A percentile compares a stretch with the other conserved stretches of the same genome.
Evolutionary conservation across 1,140 invertebrate genomes (phyloP).

Genomic region (Melipona quadrifasciata): DNA sequence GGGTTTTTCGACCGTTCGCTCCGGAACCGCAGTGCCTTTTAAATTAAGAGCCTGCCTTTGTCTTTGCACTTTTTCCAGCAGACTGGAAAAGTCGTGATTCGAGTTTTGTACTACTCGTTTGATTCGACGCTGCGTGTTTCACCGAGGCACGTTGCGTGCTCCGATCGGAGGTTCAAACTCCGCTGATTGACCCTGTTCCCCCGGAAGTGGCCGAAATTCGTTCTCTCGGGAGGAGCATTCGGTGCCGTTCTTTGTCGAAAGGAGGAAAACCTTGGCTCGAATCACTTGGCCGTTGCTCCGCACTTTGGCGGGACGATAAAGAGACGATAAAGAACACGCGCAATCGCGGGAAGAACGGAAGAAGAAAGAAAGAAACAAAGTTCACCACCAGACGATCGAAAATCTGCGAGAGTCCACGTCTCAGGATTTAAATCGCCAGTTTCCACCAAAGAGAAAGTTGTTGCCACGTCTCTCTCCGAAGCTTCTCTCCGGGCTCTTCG

Average conservation of each 20-base stretch:
- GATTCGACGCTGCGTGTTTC: neutral
- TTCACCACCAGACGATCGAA: neutral
- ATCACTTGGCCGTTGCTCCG: too few species aligned
- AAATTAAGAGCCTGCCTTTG: neutral
- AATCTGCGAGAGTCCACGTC: neutral
- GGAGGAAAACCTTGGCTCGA: too few species aligned
- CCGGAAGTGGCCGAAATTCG: neutral
- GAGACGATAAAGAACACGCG: too few species aligned
- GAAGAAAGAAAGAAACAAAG: neutral
- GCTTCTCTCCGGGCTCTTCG: neutral
- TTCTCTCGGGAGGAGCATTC: neutral
- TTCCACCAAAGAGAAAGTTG: neutral
- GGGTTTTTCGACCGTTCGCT: too few species aligned
- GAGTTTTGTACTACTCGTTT: neutral
- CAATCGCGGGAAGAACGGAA: too few species aligned
- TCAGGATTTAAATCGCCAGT: neutral
- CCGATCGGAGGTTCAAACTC: constrained; percentile 57
- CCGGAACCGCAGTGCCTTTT: too few species aligned
- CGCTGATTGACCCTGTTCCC: neutral
- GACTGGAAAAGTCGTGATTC: neutral
- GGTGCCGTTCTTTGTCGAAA: constrained; percentile 16
- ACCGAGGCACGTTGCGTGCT: neutral
- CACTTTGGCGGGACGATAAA: too few species aligned
- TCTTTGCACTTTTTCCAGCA: neutral
- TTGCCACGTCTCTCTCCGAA: too few species aligned